Conservation (phyloP, 2,113 vertebrate genomes). For the Sceloporus undulatus region DNA sequence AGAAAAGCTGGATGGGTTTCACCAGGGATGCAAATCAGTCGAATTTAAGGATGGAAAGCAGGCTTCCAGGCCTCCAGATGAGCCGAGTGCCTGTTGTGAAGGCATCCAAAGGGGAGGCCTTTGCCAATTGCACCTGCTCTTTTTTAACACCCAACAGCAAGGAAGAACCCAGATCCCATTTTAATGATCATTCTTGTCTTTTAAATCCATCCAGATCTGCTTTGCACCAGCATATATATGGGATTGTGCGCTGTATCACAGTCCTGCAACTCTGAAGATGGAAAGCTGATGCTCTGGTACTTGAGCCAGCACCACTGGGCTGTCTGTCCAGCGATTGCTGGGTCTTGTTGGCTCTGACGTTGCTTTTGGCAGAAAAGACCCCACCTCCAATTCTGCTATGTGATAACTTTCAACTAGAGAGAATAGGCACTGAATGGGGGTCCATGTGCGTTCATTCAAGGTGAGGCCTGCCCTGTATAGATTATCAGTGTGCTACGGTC, state of each 20-base stretch:
- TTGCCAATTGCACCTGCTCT: constrained; percentile 24
- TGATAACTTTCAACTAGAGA: too few species aligned
- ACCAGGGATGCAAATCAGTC: constrained; percentile 9
- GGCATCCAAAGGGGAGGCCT: neutral
- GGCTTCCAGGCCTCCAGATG: rapidly evolving
- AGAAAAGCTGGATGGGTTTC: constrained; percentile 58
- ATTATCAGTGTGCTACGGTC: too few species aligned
- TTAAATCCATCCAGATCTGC: neutral
- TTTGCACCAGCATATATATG: neutral
- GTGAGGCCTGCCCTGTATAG: too few species aligned
- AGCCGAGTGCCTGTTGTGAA: neutral
- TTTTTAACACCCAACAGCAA: neutral
- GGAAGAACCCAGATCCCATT: neutral
- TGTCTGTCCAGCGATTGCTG: too few species aligned
- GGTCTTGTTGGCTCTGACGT: too few species aligned
- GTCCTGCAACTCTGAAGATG: too few species aligned
- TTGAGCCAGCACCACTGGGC: too few species aligned
- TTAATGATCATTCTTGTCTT: neutral
- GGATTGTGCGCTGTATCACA: neutral
- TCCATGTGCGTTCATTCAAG: too few species aligned
- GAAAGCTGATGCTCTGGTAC: too few species aligned
- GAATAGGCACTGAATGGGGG: too few species aligned
- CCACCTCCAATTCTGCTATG: too few species aligned
- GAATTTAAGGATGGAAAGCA: constrained; percentile 17
- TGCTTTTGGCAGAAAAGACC: too few species aligned